phyloP scores from a whole-genome alignment of 2,797 vertebrate genomes.

The Mormyrus proboscirostris region DNA sequence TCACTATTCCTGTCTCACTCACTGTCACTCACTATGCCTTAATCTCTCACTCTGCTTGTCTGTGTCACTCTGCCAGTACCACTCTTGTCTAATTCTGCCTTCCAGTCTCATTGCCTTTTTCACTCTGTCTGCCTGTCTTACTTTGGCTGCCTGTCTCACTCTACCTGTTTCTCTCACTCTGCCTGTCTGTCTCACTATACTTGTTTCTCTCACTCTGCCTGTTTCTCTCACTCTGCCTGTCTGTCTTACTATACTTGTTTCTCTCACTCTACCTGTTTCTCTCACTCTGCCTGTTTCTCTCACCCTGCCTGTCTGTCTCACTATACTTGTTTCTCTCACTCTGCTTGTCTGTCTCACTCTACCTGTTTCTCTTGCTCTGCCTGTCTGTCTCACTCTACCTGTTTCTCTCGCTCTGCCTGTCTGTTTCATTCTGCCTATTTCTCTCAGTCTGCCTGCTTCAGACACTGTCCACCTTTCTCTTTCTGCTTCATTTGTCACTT shows the following conservation, averaged over 20 bases:
- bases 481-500: background rate
- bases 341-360: constrained; percentile 31
- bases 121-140: background rate
- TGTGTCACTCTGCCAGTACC: background rate
- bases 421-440: constrained; percentile 23
- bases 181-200: background rate
- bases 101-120: background rate
- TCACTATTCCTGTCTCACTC: too few relatives aligned
- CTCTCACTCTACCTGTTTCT: constrained; percentile 22
- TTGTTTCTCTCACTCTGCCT: background rate
- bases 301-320: background rate
- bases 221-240: background rate
- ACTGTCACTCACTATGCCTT: background rate
- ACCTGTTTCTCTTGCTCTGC: background rate
- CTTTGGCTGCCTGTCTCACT: background rate
- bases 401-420: constrained; percentile 19
- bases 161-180: constrained; percentile 31
- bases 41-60: background rate
- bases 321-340: background rate
- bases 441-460: background rate
- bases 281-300: background rate
- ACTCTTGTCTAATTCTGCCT: background rate
- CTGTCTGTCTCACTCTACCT: too few relatives aligned
- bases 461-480: background rate
- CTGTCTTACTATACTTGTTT: constrained; percentile 18